phyloP scores from a whole-genome alignment of 1,140 invertebrate genomes.

The Himalopsyche phryganea region DNA sequence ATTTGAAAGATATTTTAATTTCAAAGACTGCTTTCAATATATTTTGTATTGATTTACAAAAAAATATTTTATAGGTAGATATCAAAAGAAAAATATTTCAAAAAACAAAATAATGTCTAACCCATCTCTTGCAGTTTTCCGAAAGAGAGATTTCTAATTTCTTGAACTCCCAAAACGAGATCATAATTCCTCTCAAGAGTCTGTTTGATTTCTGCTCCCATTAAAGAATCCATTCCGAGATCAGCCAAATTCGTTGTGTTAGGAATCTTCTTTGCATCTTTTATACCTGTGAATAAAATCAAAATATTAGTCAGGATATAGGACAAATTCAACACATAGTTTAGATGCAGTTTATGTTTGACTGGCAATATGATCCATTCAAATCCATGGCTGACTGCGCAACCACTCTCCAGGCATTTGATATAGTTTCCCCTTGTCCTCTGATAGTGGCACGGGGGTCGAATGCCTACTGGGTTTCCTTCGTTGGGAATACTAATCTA shows the following conservation, averaged over 20 bases:
- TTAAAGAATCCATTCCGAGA: constrained; percentile 94
- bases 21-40: neutral
- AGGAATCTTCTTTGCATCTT: constrained; percentile 76
- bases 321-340: too few species aligned
- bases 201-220: constrained; percentile 98
- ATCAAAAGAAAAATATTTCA: too few species aligned
- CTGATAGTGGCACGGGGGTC: too few species aligned
- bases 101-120: constrained; percentile 12
- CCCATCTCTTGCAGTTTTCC: constrained; percentile 68
- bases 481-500: too few species aligned
- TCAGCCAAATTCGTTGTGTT: constrained; percentile 76
- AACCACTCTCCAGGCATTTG: too few species aligned
- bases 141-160: constrained; percentile 81
- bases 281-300: constrained; percentile 54
- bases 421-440: too few species aligned
- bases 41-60: too few species aligned
- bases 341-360: too few species aligned
- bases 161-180: constrained; percentile 80
- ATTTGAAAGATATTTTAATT: constrained; percentile 2
- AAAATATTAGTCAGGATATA: neutral
- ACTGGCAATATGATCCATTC: too few species aligned
- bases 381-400: too few species aligned
- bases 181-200: constrained; percentile 91
- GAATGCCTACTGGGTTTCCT: too few species aligned
- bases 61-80: too few species aligned